Evolutionary conservation across 2,888 invertebrate species (phyloP), one percentile per base, ranked within the genome.

Genomic region (Ceriagrion tenellum): DNA sequence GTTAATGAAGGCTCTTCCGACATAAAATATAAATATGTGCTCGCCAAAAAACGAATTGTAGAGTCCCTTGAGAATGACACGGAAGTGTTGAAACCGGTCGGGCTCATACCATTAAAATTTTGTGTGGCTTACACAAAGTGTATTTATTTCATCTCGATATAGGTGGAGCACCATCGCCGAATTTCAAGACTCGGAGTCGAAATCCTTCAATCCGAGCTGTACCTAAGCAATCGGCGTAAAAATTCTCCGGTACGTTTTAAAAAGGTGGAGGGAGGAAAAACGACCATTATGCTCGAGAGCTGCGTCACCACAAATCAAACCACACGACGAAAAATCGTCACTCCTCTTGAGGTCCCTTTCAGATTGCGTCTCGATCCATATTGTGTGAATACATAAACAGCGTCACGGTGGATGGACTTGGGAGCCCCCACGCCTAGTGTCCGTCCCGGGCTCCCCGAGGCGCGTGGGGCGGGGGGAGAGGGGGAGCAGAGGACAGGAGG

Each of bases 361-460:
- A 18, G 26, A 2, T 35, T 0, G n/a, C n/a, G n/a, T n/a, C 59
- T 26, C 26, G 26, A n/a, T 69, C 69, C 69, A n/a, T n/a, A 81
- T 81, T 81, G 35, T 81, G 81, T 35, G 30, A n/a, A n/a, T 69
- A 69, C n/a, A 69, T n/a, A 69, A 81, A 30, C 81, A 81, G 81
- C 6, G 81, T 81, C 69, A 26, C n/a, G 81, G 30, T 18, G 30
- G 30, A 81, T 35, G 30, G 81, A 16, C 8, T 16, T 47, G 2
- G 47, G 13, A 8, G 74, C n/a, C 30, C 13, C 81, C 81, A 81
- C 81, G 35, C 81, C 81, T 13, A 35, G 59, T 16, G 26, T 69
- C 12, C 10, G 81, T 81, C 81, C 30, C 69, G n/a, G 69, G 26
- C 26, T 69, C 69, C 18, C 59, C 13, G 16, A 35, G 81, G 30